These are phyloP conservation scores for Tethya wilhelma DNA, from an alignment of 37 sponge, comb jelly and placozoan genomes.

Conservation along the genomic window DNA sequence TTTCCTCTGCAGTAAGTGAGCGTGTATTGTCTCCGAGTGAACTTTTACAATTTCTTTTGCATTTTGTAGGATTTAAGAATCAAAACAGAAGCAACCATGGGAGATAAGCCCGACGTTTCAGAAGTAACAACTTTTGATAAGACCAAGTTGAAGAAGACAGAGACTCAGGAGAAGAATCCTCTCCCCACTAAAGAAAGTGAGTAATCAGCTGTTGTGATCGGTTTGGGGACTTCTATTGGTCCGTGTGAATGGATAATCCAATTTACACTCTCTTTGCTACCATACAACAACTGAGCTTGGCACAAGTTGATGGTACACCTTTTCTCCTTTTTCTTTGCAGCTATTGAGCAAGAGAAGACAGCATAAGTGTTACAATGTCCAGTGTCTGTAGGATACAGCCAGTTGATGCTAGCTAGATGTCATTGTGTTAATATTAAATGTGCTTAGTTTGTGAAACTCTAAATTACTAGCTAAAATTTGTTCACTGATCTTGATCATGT, in stretches of 20 bases:
- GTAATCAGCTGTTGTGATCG: conserved; percentile 23
- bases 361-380: conserved; percentile 7
- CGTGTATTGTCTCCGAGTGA: too few relatives aligned
- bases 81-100: conserved; percentile 37
- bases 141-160: conserved; percentile 81
- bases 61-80: too few relatives aligned
- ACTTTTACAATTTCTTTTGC: too few relatives aligned
- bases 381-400: too few relatives aligned
- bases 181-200: conserved; percentile 90
- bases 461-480: too few relatives aligned
- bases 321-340: conserved; percentile 45
- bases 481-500: too few relatives aligned
- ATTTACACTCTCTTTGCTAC: too few relatives aligned
- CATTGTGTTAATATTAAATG: too few relatives aligned
- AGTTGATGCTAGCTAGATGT: too few relatives aligned
- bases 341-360: conserved; percentile 78
- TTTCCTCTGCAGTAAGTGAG: too few relatives aligned
- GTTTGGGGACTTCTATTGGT: neutral
- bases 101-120: conserved; percentile 85
- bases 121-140: conserved; percentile 83
- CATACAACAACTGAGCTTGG: neutral
- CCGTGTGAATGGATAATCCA: neutral
- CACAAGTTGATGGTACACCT: neutral
- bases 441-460: too few relatives aligned
- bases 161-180: conserved; percentile 86